Conservation (phyloP, 2,113 vertebrate species). For the Cathartes aura region DNA sequence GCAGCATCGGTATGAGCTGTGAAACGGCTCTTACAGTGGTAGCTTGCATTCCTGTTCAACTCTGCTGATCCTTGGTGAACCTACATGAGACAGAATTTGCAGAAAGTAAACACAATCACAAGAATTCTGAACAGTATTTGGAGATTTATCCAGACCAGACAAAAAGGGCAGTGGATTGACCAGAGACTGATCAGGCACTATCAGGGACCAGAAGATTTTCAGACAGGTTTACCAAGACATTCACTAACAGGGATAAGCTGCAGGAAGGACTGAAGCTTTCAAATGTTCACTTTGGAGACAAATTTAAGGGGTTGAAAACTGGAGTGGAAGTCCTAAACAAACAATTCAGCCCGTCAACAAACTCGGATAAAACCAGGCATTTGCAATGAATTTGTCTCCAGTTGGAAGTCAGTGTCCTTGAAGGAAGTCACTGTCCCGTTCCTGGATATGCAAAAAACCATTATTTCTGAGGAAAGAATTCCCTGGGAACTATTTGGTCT, state of each 20-base stretch:
- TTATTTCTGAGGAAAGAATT: neutral
- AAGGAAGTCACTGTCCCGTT: neutral
- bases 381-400: neutral
- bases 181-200: neutral
- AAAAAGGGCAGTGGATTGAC: neutral
- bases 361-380: neutral
- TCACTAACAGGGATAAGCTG: neutral
- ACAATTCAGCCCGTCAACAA: neutral
- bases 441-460: rapidly evolving
- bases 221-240: neutral
- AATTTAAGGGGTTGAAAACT: neutral
- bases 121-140: neutral
- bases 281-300: neutral
- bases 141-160: neutral
- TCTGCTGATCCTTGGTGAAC: neutral
- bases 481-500: neutral
- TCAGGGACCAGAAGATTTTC: neutral
- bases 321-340: neutral
- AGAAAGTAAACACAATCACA: neutral
- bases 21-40: neutral
- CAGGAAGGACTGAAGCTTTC: neutral
- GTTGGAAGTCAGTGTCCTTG: neutral
- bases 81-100: neutral
- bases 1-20: neutral
- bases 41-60: neutral